Evolutionary conservation across 1,140 invertebrate species (phyloP), one percentile per base, ranked within the genome.

Genomic region (Orussus abietinus): DNA sequence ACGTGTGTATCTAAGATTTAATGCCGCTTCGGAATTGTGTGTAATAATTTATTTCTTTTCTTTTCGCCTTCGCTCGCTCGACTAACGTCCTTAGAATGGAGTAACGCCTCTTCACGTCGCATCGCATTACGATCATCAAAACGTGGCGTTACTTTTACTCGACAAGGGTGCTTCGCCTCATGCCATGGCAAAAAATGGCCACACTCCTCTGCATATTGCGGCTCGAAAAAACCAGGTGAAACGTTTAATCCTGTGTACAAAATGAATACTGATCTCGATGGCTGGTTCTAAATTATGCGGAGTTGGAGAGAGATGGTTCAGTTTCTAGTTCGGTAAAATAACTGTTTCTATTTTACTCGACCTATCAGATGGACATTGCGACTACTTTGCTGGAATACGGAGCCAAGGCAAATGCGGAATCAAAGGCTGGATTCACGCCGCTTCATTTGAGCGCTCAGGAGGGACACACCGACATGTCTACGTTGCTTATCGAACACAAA

Each of bases 71-170:
- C 12, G 22, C 18, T 40, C 17, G 19, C 31, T 12, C 19, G 21
- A 3, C 14, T 40, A 18, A 36, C 17, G 6, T 5, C n/a, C n/a
- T n/a, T n/a, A 85, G 79, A 98, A 98, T 64, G 92, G 92, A 50
- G 92, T 99, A 17, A 98, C 96, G 2, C 94, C 96, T 6, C 77
- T 99, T 32, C 95, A 98, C 64, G 93, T 99, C 49, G 96, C 96
- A 33, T 89, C 92, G 19, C 96, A 99, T 68, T 99, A 99, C 65
- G 93, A 97, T 70, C 90, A 98, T 68, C 90, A 92, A 46, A 86
- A 91, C 57, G 90, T 97, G 9, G 93, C 92, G 1, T 66, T 94
- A 21, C 74, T 98, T 28, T 74, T 99, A 12, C 72, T 99, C 11
- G 91, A 97, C 59, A 89, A 92, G 75, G 91, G 91, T 47, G 95